Percentiles rank a stretch among this genome's conserved stretches.
phyloP scores from a whole-genome alignment of 2,797 vertebrate species.

The Pipistrellus pygmaeus region DNA sequence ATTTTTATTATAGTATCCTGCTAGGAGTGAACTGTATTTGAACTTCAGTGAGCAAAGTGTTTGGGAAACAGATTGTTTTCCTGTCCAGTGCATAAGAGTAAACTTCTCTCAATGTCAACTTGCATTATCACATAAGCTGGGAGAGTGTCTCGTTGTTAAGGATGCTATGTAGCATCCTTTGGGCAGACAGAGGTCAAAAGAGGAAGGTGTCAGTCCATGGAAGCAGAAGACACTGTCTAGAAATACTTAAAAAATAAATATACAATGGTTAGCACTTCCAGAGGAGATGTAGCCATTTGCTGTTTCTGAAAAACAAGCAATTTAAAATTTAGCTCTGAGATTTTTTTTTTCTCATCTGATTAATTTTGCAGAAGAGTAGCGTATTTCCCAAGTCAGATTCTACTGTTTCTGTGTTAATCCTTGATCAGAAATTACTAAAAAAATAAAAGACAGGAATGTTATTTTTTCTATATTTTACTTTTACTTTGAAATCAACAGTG shows the following conservation, averaged over 20 bases:
- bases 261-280: not conserved
- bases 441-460: not conserved
- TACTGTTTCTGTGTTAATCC: not conserved
- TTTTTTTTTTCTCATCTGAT: slow-evolving; percentile 42
- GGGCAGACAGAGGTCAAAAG: not conserved
- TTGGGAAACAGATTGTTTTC: not conserved
- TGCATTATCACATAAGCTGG: not conserved
- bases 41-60: slow-evolving; percentile 47
- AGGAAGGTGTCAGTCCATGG: not conserved
- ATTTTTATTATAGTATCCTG: slow-evolving; percentile 61
- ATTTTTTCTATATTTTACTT: not conserved
- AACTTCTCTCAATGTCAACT: not conserved
- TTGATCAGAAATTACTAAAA: not conserved
- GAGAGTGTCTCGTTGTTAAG: not conserved
- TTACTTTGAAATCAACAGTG: not conserved
- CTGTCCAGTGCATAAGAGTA: not conserved
- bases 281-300: not conserved
- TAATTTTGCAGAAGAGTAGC: not conserved
- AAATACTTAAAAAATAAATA: not conserved
- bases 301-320: slow-evolving; percentile 10
- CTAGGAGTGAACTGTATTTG: slow-evolving; percentile 71
- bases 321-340: not conserved
- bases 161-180: not conserved
- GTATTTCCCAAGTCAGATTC: not conserved
- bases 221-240: not conserved